Evolutionary conservation across 2,888 invertebrate genomes (phyloP).

Genomic region (Apamea sordens): DNA sequence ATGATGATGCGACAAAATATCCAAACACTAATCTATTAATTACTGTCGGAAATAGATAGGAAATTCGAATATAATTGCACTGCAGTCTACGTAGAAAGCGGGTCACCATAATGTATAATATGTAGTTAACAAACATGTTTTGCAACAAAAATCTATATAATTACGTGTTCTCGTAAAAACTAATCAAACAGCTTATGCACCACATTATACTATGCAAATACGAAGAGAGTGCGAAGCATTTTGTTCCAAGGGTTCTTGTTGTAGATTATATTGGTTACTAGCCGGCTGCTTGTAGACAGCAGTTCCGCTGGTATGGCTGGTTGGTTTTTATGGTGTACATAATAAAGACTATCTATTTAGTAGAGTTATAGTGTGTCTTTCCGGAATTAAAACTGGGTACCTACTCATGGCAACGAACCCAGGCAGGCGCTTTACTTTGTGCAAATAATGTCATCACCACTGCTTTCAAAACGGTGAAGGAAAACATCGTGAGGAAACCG

Average conservation of each 20-base stretch:
- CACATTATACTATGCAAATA: conserved; percentile 17
- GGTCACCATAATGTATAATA: conserved; percentile 44
- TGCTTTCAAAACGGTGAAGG: too few relatives aligned
- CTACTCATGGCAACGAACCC: background rate
- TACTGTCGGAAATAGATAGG: conserved; percentile 53
- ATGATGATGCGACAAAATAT: conserved; percentile 31
- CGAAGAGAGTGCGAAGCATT: conserved; percentile 22
- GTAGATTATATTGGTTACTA: background rate
- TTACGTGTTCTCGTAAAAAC: conserved; percentile 16
- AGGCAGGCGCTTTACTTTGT: background rate
- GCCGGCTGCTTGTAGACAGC: background rate
- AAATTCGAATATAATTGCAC: conserved; percentile 60
- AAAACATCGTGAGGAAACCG: too few relatives aligned
- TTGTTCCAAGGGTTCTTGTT: conserved; percentile 12
- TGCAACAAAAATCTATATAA: conserved; percentile 44
- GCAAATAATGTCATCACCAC: too few relatives aligned
- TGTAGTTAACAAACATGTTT: conserved; percentile 46
- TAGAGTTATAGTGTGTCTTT: background rate
- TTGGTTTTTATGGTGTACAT: background rate
- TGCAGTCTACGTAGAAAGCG: conserved; percentile 62
- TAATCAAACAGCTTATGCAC: conserved; percentile 16
- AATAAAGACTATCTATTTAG: background rate
- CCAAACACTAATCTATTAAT: conserved; percentile 51
- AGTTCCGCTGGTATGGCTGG: background rate
- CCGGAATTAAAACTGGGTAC: background rate